Evolutionary conservation across 2,888 invertebrate species (phyloP), one percentile per base, ranked within the genome.

Genomic region (Eurois occulta): DNA sequence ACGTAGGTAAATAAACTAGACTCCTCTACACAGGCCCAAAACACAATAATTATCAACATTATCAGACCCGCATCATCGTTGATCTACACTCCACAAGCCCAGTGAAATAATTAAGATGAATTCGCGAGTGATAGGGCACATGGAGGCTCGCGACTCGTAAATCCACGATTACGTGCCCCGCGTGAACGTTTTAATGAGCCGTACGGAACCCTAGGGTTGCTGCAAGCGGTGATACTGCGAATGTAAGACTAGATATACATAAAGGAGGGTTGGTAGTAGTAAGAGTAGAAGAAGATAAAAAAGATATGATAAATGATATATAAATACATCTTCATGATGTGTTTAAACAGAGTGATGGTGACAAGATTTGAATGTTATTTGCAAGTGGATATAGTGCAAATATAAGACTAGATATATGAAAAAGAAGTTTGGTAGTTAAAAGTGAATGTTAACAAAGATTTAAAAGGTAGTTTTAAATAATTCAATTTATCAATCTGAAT

Each of bases 121-220:
- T 88, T 77, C 79, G 69, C 83, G 81, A 80, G 81, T 84, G 86
- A 84, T 86, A 78, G 69, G 70, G 77, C 73, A 81, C 83, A 77
- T 72, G 64, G 70, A 74, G 58, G 62, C 83, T 82, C 81, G 86
- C 84, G 80, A 83, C 87, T 90, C 92, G 90, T 92, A 92, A 92
- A 92, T 90, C 91, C 91, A 87, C 88, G 90, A 91, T 91, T 91
- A 92, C 90, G 90, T 88, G 87, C 87, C 87, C 88, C 81, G 81
- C 86, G 88, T 85, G 89, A 90, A 89, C 90, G 90, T 90, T 92
- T 92, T 93, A 93, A 93, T 92, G 91, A 92, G 89, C 89, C 87
- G 75, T 80, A 77, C 81, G 77, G 87, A 81, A 76, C 60, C 62
- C 76, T 82, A 91, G 89, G 90, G 91, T 52, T 87, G 85, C 62